A percentile compares a stretch with the other conserved stretches of the same genome.
Evolutionary conservation across 2,888 invertebrate species (phyloP).

Genomic region (Dicranocentrus wangi): DNA sequence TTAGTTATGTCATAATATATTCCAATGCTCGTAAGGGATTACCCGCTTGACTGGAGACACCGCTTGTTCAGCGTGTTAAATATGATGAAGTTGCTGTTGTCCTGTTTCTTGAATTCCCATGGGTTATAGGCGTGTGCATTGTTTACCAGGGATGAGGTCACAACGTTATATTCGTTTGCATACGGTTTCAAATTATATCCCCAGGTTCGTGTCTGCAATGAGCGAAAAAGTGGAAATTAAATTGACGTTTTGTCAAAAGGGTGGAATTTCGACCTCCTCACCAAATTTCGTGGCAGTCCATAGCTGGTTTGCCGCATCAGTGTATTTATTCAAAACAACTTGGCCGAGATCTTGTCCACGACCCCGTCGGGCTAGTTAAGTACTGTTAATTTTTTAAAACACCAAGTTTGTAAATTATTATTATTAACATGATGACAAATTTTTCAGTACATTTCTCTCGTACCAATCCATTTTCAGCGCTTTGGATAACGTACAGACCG

Average conservation of each 20-base stretch:
- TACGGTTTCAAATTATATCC: conserved; percentile 62
- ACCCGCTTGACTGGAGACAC: conserved; percentile 38
- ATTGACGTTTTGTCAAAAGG: too few species aligned
- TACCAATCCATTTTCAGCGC: conserved; percentile 39
- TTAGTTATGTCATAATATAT: neutral
- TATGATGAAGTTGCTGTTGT: conserved; percentile 37
- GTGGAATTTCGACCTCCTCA: conserved; percentile 33
- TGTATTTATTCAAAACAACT: conserved; percentile 48
- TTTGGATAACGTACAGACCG: conserved; percentile 35
- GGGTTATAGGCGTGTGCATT: conserved; percentile 58
- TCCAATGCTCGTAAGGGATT: neutral
- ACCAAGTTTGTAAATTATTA: neutral
- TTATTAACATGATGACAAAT: neutral
- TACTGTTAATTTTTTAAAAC: conserved; percentile 37
- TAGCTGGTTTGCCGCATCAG: conserved; percentile 46
- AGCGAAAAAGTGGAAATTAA: neutral
- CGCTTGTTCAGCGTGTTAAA: conserved; percentile 31
- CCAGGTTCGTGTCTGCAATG: conserved; percentile 50
- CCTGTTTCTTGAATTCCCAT: conserved; percentile 59
- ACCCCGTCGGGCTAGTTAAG: conserved; percentile 30
- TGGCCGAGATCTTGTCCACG: too few species aligned
- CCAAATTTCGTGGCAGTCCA: conserved; percentile 66
- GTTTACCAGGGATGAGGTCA: conserved; percentile 59
- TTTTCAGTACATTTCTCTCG: neutral
- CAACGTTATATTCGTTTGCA: conserved; percentile 62